phyloP scores from a whole-genome alignment of 1,140 invertebrate species.

The Holotrichia oblita region DNA sequence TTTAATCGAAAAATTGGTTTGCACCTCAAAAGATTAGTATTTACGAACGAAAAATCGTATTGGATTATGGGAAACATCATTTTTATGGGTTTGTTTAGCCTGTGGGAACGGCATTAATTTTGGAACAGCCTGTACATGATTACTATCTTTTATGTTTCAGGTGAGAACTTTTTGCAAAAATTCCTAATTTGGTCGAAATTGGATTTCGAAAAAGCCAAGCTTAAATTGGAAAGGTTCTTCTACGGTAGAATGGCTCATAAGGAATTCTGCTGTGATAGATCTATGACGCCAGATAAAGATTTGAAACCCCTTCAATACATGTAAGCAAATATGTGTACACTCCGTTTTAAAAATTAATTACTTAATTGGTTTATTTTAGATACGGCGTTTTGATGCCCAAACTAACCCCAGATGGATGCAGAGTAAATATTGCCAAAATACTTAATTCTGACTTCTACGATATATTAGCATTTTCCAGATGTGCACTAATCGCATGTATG shows the following conservation, averaged over 20 bases:
- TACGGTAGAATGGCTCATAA: neutral
- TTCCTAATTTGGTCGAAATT: neutral
- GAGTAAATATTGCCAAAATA: neutral
- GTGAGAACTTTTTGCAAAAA: neutral
- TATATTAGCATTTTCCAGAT: neutral
- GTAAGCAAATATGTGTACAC: neutral
- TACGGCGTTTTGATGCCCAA: no score
- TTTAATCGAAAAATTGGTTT: no score
- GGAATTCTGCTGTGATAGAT: neutral
- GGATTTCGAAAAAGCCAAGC: neutral
- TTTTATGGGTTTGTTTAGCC: no score
- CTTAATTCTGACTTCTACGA: no score
- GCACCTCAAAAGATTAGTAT: no score
- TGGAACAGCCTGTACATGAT: no score
- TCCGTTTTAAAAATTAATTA: neutral
- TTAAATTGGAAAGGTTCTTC: neutral
- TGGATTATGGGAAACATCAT: no score
- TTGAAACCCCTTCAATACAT: neutral
- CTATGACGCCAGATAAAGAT: neutral
- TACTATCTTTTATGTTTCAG: no score
- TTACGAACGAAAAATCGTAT: no score
- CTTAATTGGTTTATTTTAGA: no score
- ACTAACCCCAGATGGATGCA: neutral
- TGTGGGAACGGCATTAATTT: no score
- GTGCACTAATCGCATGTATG: neutral